Percentiles rank a stretch among this genome's conserved stretches.
Evolutionary conservation across 2,888 invertebrate species (phyloP).

Genomic region (Aradus depressus): DNA sequence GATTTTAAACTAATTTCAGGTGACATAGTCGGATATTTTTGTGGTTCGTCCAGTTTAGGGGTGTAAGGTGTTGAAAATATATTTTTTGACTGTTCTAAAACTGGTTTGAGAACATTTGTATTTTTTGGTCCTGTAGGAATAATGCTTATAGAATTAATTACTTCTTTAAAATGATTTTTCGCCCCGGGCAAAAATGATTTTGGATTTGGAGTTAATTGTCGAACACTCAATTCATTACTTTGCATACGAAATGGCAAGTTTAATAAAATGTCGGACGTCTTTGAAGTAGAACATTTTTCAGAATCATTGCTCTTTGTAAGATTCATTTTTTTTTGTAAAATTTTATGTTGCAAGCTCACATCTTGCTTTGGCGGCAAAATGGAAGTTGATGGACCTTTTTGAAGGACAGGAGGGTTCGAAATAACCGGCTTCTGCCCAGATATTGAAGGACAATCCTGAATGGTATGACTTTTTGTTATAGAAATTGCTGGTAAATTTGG

Average conservation of each 20-base stretch:
- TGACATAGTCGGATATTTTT: background rate
- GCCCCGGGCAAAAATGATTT: slow-evolving; percentile 4
- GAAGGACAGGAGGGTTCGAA: too few relatives aligned
- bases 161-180: slow-evolving; percentile 1
- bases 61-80: background rate
- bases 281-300: background rate
- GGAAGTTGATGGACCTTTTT: too few relatives aligned
- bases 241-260: slow-evolving; percentile 10
- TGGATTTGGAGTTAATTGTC: slow-evolving; percentile 7
- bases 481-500: slow-evolving; percentile 1
- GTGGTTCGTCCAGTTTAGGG: background rate
- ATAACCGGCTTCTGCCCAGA: too few relatives aligned
- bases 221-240: slow-evolving; percentile 6
- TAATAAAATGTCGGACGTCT: too few relatives aligned
- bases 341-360: slow-evolving; percentile 23
- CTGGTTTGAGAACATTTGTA: too few relatives aligned
- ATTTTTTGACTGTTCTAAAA: slow-evolving; percentile 5
- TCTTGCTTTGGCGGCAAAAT: slow-evolving; percentile 5
- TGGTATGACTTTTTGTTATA: background rate
- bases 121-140: slow-evolving; percentile 9
- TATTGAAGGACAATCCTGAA: too few relatives aligned
- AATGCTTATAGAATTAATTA: slow-evolving; percentile 13
- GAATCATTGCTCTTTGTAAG: slow-evolving; percentile 3
- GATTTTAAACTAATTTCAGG: slow-evolving; percentile 5
- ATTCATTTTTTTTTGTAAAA: slow-evolving; percentile 22